A percentile compares a stretch with the other conserved stretches of the same genome.
Evolutionary conservation across 1,140 invertebrate species (phyloP).

Genomic region (Octopus bimaculoides): DNA sequence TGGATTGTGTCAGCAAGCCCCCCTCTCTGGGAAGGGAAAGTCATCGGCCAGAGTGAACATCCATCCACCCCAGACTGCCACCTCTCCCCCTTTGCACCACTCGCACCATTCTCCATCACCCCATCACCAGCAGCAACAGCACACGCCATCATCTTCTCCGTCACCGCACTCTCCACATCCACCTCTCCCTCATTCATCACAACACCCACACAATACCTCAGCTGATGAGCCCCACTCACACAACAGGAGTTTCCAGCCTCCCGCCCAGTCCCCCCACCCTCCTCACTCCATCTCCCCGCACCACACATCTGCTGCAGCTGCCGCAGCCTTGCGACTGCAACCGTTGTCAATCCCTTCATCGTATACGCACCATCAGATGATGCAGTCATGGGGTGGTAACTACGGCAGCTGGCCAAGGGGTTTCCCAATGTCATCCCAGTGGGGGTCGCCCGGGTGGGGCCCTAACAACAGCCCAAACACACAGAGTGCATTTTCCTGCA

Average conservation of each 20-base stretch:
- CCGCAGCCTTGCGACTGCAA: neutral
- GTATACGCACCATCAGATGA: neutral
- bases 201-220: neutral
- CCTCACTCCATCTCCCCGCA: neutral
- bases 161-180: neutral
- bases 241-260: neutral
- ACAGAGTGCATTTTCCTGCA: constrained; percentile 1
- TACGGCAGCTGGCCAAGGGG: neutral
- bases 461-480: neutral
- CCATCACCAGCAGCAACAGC: neutral
- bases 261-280: neutral
- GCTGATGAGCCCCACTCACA: neutral
- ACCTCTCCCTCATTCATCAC: neutral
- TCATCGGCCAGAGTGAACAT: neutral
- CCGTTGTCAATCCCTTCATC: constrained; percentile 4
- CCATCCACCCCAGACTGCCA: neutral
- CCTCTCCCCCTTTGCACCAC: neutral
- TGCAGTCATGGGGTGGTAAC: neutral
- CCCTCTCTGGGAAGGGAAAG: neutral
- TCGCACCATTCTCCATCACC: neutral
- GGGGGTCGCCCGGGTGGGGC: neutral
- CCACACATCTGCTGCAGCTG: neutral
- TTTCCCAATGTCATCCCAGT: neutral
- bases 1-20: neutral
- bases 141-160: neutral